phyloP scores from a whole-genome alignment of 2,113 vertebrate genomes.

The Tragelaphus scriptus region DNA sequence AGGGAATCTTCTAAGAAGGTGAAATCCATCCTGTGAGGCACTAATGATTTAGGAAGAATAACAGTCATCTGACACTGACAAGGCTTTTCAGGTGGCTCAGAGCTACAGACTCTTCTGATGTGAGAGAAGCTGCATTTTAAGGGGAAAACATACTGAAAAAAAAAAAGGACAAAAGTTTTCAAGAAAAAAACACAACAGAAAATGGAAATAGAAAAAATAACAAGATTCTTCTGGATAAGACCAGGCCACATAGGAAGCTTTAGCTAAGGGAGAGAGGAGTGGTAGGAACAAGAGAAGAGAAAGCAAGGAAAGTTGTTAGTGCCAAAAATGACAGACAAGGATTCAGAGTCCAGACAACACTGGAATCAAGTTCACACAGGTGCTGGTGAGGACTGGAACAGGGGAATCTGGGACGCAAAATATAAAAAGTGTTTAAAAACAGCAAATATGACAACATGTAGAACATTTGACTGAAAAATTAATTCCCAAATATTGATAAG shows the following conservation, averaged over 20 bases:
- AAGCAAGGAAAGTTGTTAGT: neutral
- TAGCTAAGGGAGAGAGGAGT: neutral
- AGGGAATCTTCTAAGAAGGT: conserved; percentile 13
- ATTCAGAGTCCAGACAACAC: neutral
- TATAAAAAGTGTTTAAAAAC: neutral
- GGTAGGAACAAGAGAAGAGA: neutral
- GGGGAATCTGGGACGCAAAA: neutral
- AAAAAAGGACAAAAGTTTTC: neutral
- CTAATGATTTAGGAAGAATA: neutral
- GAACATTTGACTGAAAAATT: conserved; percentile 6
- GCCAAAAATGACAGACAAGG: neutral
- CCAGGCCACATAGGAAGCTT: neutral
- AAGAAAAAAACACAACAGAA: neutral
- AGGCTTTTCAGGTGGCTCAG: neutral
- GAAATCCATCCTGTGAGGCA: neutral
- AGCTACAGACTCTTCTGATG: neutral
- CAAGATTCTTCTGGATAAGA: neutral
- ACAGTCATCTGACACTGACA: neutral
- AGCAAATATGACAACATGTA: neutral
- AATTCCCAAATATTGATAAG: neutral
- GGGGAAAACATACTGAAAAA: neutral
- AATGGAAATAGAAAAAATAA: neutral
- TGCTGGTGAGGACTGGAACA: neutral
- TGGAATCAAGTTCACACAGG: neutral
- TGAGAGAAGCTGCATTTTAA: neutral